Evolutionary conservation across 2,797 vertebrate genomes (phyloP).

Genomic region (Sciurus vulgaris): DNA sequence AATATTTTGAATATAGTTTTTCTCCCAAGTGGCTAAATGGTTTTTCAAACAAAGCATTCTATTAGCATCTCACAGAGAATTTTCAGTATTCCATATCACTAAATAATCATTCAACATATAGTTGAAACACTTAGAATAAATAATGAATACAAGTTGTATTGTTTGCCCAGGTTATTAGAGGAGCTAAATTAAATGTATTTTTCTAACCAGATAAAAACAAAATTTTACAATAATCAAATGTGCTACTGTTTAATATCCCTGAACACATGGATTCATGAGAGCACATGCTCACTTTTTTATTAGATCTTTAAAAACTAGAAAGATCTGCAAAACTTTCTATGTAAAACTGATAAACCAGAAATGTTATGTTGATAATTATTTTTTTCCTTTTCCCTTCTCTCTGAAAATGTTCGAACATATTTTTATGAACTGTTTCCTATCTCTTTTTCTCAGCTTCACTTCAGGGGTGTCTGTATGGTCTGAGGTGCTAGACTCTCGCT

Average conservation of each 20-base stretch:
- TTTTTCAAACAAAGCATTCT: not conserved
- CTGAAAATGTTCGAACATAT: not conserved
- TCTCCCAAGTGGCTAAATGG: not conserved
- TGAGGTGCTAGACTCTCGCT: not conserved
- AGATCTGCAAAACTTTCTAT: not conserved
- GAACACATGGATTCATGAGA: not conserved
- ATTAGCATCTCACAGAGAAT: not conserved
- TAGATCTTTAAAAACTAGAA: constrained; percentile 21
- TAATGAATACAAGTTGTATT: not conserved
- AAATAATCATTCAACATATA: not conserved
- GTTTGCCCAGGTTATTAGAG: not conserved
- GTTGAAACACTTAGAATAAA: not conserved
- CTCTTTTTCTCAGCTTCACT: not conserved
- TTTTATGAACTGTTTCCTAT: not conserved
- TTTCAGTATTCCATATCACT: not conserved
- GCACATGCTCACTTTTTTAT: not conserved
- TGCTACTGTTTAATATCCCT: not conserved
- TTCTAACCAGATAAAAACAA: not conserved
- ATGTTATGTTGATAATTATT: not conserved
- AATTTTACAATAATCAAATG: not conserved
- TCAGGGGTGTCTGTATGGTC: not conserved
- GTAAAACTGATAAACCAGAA: not conserved
- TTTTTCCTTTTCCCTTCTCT: not conserved
- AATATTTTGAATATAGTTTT: not conserved
- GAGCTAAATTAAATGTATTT: not conserved